Conservation (phyloP, 2,888 invertebrate genomes). For the Octodonta nipae region DNA sequence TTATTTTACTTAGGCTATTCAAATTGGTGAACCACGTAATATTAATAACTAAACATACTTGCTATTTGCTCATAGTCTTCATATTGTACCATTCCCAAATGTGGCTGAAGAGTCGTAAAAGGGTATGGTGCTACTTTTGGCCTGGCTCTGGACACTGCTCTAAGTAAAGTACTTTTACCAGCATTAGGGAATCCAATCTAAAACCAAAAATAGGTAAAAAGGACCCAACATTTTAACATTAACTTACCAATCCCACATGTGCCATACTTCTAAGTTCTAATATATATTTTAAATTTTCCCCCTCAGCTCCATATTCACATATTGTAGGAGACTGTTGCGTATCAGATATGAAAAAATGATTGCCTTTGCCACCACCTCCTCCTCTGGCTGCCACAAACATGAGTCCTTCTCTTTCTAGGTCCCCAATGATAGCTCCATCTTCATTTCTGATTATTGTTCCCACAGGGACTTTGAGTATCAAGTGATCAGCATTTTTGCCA, state of each 20-base stretch:
- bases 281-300: constrained; percentile 59
- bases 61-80: constrained; percentile 79
- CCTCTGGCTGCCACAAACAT: constrained; percentile 90
- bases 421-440: constrained; percentile 49
- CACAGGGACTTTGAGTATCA: constrained; percentile 62
- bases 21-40: too few species aligned
- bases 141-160: constrained; percentile 71
- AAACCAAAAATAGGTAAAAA: constrained; percentile 15
- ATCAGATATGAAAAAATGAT: constrained; percentile 76
- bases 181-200: constrained; percentile 81
- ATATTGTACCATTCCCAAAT: constrained; percentile 78
- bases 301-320: constrained; percentile 74
- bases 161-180: constrained; percentile 80
- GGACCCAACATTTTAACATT: not conserved
- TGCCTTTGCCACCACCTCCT: constrained; percentile 91
- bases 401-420: constrained; percentile 50
- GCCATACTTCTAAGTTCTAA: constrained; percentile 88
- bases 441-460: constrained; percentile 59
- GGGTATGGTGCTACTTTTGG: constrained; percentile 87
- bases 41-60: constrained; percentile 38
- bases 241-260: constrained; percentile 69
- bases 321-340: constrained; percentile 66
- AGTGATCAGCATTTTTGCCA: constrained; percentile 68
- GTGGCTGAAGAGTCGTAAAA: constrained; percentile 80
- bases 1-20: too few species aligned